Base-by-base conservation (phyloP, 2,797 vertebrate genomes). In the Philypnodon macrostomus region DNA sequence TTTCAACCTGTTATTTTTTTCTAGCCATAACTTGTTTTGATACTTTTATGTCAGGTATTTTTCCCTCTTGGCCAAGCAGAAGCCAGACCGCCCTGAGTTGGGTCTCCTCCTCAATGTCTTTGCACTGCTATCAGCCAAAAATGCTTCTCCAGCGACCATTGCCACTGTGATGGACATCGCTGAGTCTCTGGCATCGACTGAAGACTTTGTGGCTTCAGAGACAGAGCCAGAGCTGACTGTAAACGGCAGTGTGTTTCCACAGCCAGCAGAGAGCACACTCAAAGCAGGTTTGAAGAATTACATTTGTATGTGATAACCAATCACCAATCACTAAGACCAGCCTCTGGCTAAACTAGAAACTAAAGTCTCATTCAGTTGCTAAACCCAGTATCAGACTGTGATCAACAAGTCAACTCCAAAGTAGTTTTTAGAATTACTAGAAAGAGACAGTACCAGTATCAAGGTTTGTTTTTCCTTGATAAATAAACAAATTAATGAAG, bases 31-130 rank as follows among this genome's bases (percentile, higher is more conserved):
- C 19, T 1, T 27, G 21, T 24, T 17, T 3, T 1, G 18, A n/a
- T 45, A 1, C 18, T 1, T 34, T 7, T 36, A 13, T 48, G 17
- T 63, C 72, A 99, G 97, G 46, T 98, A 86, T 78, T 95, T 95
- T 53, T 90, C 92, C 58, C 89, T 98, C 38, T 72, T 99, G 76
- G 92, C 90, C 52, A 98, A 97, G 71, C 92, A 95, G 77, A 91
- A 64, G 18, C 85, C 90, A 0, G 89, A 73, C 12, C 88, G 88
- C 18, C 91, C 93, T 0, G 91, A 94, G 65, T 92, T 50, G 26
- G 91, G 92, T 38, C 35, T 95, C 73, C 87, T 98, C 42, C 78
- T 81, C 11, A 98, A 97, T 26, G 91, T 96, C 53, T 96, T 96
- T 42, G 87, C 90, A 34, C 80, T 98, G 59, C 91, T 99, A 13